Percentiles rank a stretch among this genome's conserved stretches.
Conservation (phyloP, 2,113 vertebrate genomes). For the Alces alces region DNA sequence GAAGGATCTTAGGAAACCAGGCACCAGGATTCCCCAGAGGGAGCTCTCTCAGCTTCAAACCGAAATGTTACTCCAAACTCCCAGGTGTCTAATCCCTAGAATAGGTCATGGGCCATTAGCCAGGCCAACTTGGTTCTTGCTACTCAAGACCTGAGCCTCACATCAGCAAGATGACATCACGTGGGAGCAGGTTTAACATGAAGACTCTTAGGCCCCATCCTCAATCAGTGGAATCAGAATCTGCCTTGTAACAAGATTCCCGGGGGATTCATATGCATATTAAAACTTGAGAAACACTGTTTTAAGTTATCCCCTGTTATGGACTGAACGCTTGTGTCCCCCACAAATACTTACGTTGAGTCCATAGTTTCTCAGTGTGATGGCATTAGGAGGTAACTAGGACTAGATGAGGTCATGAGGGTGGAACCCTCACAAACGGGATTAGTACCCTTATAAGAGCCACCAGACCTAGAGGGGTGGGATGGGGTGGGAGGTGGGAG, state of each 20-base stretch:
- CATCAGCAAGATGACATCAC: neutral
- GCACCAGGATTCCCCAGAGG: neutral
- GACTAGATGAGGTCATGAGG: neutral
- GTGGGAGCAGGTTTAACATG: neutral
- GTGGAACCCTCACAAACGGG: neutral
- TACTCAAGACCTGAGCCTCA: neutral
- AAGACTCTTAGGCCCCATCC: neutral
- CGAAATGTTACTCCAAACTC: neutral
- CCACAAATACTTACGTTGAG: neutral
- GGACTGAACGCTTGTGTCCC: neutral
- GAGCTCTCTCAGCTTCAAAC: neutral
- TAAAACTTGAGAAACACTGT: neutral
- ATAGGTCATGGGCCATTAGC: neutral
- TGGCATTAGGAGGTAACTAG: neutral
- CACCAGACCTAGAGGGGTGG: neutral
- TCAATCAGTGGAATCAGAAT: neutral
- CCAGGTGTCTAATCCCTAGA: neutral
- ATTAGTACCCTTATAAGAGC: neutral
- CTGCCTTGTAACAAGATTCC: neutral
- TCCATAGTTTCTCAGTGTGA: neutral
- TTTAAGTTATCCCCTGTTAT: neutral
- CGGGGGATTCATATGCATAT: neutral
- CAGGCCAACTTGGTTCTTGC: neutral
- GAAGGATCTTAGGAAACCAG: neutral
- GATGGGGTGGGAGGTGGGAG: neutral